Base-by-base conservation (phyloP, 2,113 vertebrate species). In the Chaetodon trifascialis region DNA sequence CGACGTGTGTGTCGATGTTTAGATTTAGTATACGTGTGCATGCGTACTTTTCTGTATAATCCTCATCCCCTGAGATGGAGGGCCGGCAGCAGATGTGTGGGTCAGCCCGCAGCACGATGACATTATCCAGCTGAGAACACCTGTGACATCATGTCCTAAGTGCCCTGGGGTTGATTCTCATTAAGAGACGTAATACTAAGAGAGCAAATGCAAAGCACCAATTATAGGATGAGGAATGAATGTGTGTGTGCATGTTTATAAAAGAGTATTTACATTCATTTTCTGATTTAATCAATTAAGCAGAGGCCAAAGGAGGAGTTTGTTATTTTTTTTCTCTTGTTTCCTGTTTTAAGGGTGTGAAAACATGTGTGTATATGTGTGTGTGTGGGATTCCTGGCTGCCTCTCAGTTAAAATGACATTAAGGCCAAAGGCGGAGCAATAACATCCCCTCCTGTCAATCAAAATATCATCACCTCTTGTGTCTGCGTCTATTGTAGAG, bases 111-210 rank as follows among this genome's bases (percentile, higher is more conserved):
- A 79, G 49, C 42, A 25, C 30, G 65, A 87, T 89, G 87, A 89
- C 79, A 79, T 93, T 83, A 89, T 88, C 59, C 66, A 84, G 38
- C 58, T 80, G 82, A 84, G 82, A 85, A 63, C 70, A 71, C 59
- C 59, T 58, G 30, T 91, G 81, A 86, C 85, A 86, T 92, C 84
- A 91, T 77, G 66, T 72, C 36, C 72, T 73, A 12, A 7, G 25
- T 58, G 36, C 49, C 64, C 52, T 40, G 23, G 80, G 56, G 62
- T 71, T 49, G 71, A 86, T 55, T 66, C 66, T 82, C 79, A 85
- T 83, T 70, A 38, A 63, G 46, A 75, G 65, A 34, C 69, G 73
- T 49, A 81, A 78, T 54, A 51, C 11, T 40, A 59, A 49, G 65
- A 42, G 12, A 67, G 73, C 38, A 30, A 51, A 83, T 25, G 54